These are phyloP conservation scores for Drosophila equinoxialis DNA, from an alignment of 1,140 invertebrate species.

Conservation along the genomic window DNA sequence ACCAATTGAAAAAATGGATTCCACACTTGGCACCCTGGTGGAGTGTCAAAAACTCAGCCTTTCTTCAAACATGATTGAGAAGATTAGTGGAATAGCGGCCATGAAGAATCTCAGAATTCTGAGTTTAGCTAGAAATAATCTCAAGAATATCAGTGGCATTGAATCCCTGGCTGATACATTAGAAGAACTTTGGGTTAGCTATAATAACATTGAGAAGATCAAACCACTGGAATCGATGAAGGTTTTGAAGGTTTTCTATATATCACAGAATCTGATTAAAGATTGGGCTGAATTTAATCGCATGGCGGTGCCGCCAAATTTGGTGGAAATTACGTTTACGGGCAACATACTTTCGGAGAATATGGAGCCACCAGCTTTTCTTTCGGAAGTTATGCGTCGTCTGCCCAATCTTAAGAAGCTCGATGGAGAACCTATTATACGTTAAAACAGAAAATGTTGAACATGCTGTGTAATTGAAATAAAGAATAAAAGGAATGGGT, in stretches of 20 bases:
- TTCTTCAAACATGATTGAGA: conserved; percentile 97
- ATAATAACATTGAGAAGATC: conserved; percentile 96
- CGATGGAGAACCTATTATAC: conserved; percentile 89
- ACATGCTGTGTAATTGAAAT: conserved; percentile 33
- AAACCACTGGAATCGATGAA: conserved; percentile 93
- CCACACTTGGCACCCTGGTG: conserved; percentile 85
- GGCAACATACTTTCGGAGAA: conserved; percentile 94
- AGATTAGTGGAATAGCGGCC: conserved; percentile 90
- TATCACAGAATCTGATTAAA: conserved; percentile 94
- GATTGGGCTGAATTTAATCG: conserved; percentile 94
- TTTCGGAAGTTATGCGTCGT: conserved; percentile 88
- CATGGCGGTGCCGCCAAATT: conserved; percentile 83
- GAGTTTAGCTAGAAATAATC: conserved; percentile 94
- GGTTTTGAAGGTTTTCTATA: conserved; percentile 92
- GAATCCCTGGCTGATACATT: conserved; percentile 93
- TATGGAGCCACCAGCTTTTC: conserved; percentile 88
- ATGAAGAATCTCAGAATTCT: conserved; percentile 93
- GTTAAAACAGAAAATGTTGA: conserved; percentile 54
- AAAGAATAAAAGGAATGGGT: conserved; percentile 22
- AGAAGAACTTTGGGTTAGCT: conserved; percentile 97
- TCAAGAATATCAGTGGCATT: conserved; percentile 93
- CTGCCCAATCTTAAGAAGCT: conserved; percentile 93
- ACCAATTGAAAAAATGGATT: conserved; percentile 93
- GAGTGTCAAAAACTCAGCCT: conserved; percentile 92
- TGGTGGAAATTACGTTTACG: conserved; percentile 91